Conservation (phyloP, 1,140 invertebrate genomes). For the Drosophila murphyi region DNA sequence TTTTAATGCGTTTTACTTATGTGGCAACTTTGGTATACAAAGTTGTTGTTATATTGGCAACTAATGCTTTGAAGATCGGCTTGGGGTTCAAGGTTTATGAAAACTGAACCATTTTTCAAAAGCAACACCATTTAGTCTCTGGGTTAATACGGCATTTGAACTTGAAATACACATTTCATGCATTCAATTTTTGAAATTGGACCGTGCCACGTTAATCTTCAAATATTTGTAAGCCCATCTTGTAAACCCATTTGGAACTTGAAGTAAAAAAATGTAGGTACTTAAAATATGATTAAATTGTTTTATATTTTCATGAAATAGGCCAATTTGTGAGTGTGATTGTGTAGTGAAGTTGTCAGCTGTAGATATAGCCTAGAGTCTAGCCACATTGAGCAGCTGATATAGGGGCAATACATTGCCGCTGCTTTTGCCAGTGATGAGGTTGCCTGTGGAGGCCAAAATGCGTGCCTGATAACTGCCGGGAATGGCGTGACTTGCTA, state of each 20-base stretch:
- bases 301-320: neutral
- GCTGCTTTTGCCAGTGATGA: conserved; percentile 50
- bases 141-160: no score
- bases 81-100: no score
- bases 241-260: no score
- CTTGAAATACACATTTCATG: no score
- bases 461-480: conserved; percentile 59
- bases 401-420: conserved; percentile 58
- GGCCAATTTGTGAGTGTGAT: neutral
- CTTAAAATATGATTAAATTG: neutral
- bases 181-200: no score
- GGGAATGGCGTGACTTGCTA: conserved; percentile 29
- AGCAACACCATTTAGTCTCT: no score
- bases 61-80: neutral
- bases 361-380: conserved; percentile 18
- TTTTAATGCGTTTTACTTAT: no score
- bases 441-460: conserved; percentile 36
- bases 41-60: neutral
- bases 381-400: conserved; percentile 64
- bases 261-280: no score
- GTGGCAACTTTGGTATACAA: neutral
- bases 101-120: no score
- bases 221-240: no score
- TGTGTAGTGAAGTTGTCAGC: neutral
- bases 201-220: no score